These are phyloP conservation scores for Dryadula phaetusa DNA, from an alignment of 2,888 invertebrate species.

Conservation along the genomic window DNA sequence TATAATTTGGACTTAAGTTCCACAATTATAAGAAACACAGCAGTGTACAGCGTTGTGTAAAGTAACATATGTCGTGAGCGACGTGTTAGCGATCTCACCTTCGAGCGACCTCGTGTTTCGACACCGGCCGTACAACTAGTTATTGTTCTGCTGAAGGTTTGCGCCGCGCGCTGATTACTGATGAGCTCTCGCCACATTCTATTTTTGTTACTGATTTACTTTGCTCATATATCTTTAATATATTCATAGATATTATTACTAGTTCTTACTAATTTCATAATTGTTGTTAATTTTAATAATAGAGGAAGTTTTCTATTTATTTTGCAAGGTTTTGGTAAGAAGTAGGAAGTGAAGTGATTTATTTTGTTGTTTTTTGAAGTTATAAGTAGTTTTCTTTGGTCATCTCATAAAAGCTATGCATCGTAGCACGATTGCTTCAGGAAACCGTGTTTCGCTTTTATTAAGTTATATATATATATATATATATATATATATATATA, in stretches of 20 bases:
- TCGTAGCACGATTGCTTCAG: too few species aligned
- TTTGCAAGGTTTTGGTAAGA: too few species aligned
- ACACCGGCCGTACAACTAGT: constrained; percentile 71
- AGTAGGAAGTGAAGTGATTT: too few species aligned
- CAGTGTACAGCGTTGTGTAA: constrained; percentile 25
- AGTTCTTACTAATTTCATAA: too few species aligned
- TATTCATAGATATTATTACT: not conserved
- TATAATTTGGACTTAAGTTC: not conserved
- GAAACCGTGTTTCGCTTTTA: too few species aligned
- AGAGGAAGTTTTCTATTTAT: too few species aligned
- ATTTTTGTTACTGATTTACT: constrained; percentile 61
- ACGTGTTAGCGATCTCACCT: constrained; percentile 79
- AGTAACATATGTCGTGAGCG: constrained; percentile 61
- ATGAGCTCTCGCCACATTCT: constrained; percentile 67
- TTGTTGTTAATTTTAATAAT: too few species aligned
- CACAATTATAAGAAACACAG: not conserved
- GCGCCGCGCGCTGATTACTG: constrained; percentile 76
- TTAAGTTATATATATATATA: too few species aligned
- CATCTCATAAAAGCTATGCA: too few species aligned
- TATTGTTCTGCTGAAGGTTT: constrained; percentile 79
- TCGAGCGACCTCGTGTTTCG: constrained; percentile 82
- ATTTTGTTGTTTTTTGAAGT: too few species aligned
- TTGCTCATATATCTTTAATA: constrained; percentile 6
- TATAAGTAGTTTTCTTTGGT: too few species aligned
- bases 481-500: too few species aligned